A percentile compares a stretch with the other conserved stretches of the same genome.
phyloP scores from a whole-genome alignment of 37 sponge, comb jelly and placozoan genomes.

The Bolinopsis microptera region DNA sequence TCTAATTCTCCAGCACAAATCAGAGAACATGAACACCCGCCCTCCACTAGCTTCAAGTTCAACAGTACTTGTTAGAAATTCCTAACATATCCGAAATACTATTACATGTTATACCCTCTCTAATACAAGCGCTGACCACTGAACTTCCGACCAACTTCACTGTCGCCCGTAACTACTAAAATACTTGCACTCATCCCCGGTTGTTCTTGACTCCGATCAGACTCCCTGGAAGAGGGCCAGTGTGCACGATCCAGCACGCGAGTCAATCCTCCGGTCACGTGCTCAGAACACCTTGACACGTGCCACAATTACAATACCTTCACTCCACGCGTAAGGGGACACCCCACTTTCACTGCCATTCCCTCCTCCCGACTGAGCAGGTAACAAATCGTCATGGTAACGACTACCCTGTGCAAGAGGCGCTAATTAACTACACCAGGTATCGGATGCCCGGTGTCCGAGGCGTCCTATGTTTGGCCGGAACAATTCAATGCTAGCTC shows the following conservation, averaged over 20 bases:
- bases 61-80: no score
- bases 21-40: no score
- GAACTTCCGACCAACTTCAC: no score
- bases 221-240: no score
- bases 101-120: no score
- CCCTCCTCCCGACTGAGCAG: neutral
- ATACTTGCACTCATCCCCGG: no score
- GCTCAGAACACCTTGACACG: neutral
- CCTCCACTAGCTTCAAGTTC: no score
- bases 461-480: conserved; percentile 53
- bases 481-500: conserved; percentile 54
- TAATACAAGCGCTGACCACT: no score
- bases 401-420: neutral
- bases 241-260: neutral
- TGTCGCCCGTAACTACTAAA: no score
- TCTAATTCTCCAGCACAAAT: no score
- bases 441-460: neutral
- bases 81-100: no score
- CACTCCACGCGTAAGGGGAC: neutral
- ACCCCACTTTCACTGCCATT: neutral
- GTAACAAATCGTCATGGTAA: conserved; percentile 9
- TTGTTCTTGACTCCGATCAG: no score
- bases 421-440: neutral
- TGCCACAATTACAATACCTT: neutral
- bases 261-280: neutral